Evolutionary conservation across 23 tunicate genomes (phyloP).

Genomic region (Corella eumyota): DNA sequence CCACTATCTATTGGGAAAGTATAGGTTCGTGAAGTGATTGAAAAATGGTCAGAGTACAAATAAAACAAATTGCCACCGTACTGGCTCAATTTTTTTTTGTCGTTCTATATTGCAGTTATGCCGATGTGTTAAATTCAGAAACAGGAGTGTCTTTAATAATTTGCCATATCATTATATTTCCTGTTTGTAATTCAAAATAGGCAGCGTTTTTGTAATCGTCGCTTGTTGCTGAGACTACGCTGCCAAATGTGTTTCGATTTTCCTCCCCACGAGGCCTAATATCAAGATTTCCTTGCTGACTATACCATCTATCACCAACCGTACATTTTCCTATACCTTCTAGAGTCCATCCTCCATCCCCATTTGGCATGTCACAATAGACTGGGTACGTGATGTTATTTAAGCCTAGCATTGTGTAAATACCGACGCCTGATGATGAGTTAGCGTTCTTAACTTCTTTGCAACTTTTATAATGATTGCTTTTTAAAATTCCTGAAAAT

Average conservation of each 20-base stretch:
- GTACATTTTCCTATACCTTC: slow-evolving; percentile 29
- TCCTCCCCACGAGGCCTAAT: slow-evolving; percentile 16
- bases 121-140: slow-evolving; percentile 5
- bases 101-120: slow-evolving; percentile 34
- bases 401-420: not conserved
- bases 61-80: slow-evolving; percentile 53
- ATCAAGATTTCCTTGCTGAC: slow-evolving; percentile 33
- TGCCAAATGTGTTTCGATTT: slow-evolving; percentile 33
- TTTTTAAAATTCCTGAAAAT: too few species aligned
- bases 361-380: not conserved
- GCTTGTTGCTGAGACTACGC: slow-evolving; percentile 29
- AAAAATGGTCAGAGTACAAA: slow-evolving; percentile 28
- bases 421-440: not conserved
- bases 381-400: not conserved
- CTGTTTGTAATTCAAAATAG: slow-evolving; percentile 40
- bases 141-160: slow-evolving; percentile 51
- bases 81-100: slow-evolving; percentile 20
- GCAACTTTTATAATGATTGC: too few species aligned
- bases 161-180: slow-evolving; percentile 63
- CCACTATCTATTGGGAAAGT: slow-evolving; percentile 30
- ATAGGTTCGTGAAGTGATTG: slow-evolving; percentile 23
- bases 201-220: slow-evolving; percentile 62
- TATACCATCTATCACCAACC: slow-evolving; percentile 54
- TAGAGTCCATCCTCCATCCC: slow-evolving; percentile 3
- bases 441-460: not conserved